A percentile compares a stretch with the other conserved stretches of the same genome.
Evolutionary conservation across 2,888 invertebrate genomes (phyloP).

Genomic region (Mimas tiliae): DNA sequence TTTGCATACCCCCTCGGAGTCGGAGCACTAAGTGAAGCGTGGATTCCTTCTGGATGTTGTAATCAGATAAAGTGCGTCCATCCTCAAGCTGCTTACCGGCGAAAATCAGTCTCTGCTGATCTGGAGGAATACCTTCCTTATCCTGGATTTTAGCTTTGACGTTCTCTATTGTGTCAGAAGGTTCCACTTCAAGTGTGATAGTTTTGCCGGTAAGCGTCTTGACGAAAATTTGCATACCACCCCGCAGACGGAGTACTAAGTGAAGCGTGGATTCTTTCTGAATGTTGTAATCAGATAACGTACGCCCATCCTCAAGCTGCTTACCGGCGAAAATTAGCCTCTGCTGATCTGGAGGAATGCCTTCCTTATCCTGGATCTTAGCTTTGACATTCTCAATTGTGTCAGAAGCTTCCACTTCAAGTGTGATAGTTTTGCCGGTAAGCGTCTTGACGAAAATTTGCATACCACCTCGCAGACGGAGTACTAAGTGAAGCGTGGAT

Average conservation of each 20-base stretch:
- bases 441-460: conserved; percentile 29
- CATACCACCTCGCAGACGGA: conserved; percentile 30
- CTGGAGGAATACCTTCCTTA: conserved; percentile 30
- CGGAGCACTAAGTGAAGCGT: conserved; percentile 84
- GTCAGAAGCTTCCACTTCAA: conserved; percentile 27
- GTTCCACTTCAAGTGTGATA: conserved; percentile 27
- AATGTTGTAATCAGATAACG: conserved; percentile 31
- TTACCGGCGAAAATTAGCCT: conserved; percentile 32
- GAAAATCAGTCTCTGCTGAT: conserved; percentile 27
- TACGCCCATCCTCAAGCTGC: conserved; percentile 31
- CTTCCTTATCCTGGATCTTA: conserved; percentile 30
- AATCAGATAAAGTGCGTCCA: conserved; percentile 69
- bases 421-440: conserved; percentile 29
- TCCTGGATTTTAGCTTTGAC: conserved; percentile 30
- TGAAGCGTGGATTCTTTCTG: conserved; percentile 32
- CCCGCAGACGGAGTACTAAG: conserved; percentile 29
- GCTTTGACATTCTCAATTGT: conserved; percentile 30
- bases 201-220: conserved; percentile 32
- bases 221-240: conserved; percentile 33
- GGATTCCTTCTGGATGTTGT: conserved; percentile 86
- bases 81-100: conserved; percentile 29
- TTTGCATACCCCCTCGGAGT: conserved; percentile 88
- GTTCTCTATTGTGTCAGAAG: conserved; percentile 27
- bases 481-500: conserved; percentile 25
- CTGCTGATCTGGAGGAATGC: conserved; percentile 32